Evolutionary conservation across 2,797 vertebrate genomes (phyloP).

Genomic region (Lycodopsis pacificus): DNA sequence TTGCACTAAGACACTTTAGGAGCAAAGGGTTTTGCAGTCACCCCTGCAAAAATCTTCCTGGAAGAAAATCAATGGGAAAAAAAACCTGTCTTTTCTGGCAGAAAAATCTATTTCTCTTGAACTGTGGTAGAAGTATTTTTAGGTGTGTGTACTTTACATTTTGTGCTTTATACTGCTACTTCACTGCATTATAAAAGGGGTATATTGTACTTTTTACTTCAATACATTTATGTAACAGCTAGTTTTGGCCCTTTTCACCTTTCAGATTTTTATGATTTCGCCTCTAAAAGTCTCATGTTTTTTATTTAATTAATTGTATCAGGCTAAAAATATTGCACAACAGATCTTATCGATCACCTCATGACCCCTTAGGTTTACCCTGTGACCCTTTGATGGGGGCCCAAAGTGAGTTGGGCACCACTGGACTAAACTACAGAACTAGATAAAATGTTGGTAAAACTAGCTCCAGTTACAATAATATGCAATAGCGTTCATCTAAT

Average conservation of each 20-base stretch:
- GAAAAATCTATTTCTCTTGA: slow-evolving; percentile 20
- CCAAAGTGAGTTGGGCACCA: background rate
- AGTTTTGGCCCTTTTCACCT: background rate
- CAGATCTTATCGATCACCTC: background rate
- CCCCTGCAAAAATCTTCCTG: background rate
- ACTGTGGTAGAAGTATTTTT: background rate
- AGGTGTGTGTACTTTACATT: background rate
- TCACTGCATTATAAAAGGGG: background rate
- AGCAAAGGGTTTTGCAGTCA: slow-evolving; percentile 12
- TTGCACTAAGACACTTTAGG: slow-evolving; percentile 9
- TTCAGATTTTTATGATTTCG: background rate
- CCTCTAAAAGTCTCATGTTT: background rate
- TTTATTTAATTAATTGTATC: background rate
- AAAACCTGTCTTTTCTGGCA: slow-evolving; percentile 4
- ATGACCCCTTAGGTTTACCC: background rate
- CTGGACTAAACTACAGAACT: background rate
- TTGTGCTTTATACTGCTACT: background rate
- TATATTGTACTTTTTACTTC: background rate
- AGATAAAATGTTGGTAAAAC: background rate
- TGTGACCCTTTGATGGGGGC: background rate
- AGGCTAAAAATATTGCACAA: background rate
- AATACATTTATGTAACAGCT: background rate
- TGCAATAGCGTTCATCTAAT: background rate
- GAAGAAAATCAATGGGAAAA: slow-evolving; percentile 22
- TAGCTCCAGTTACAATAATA: background rate